Conservation (phyloP, 2,888 invertebrate genomes). For the Pammene aurita region DNA sequence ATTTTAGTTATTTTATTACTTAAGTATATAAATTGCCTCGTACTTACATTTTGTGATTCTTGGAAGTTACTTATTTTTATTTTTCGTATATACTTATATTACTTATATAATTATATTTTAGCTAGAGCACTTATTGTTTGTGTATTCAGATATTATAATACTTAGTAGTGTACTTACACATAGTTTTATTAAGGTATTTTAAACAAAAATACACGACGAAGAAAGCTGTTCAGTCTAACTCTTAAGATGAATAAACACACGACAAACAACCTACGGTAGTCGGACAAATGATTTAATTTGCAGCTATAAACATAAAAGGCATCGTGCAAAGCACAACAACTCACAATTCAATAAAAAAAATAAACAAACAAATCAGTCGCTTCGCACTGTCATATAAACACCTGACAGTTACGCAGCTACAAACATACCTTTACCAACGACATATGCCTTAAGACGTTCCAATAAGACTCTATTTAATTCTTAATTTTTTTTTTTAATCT, state of each 20-base stretch:
- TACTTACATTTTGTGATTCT: too few species aligned
- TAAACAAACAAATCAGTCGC: slow-evolving; percentile 48
- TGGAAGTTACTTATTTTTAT: too few species aligned
- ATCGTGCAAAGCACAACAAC: slow-evolving; percentile 42
- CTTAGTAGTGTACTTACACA: too few species aligned
- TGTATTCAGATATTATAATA: too few species aligned
- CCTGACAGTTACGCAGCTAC: slow-evolving; percentile 59
- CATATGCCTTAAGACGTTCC: slow-evolving; percentile 44
- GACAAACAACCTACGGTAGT: slow-evolving; percentile 23
- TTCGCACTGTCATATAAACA: slow-evolving; percentile 60
- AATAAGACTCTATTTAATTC: slow-evolving; percentile 43
- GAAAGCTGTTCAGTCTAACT: too few species aligned
- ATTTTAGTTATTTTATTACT: background rate
- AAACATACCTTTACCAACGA: slow-evolving; percentile 40
- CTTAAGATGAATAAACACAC: slow-evolving; percentile 19
- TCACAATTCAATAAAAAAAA: slow-evolving; percentile 50
- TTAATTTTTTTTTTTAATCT: slow-evolving; percentile 44
- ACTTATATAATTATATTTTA: too few species aligned
- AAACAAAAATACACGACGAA: too few species aligned
- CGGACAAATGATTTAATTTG: slow-evolving; percentile 38
- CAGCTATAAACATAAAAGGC: slow-evolving; percentile 33
- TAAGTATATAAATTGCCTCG: too few species aligned
- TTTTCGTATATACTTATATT: too few species aligned
- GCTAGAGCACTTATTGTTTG: too few species aligned
- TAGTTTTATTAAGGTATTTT: too few species aligned